These are phyloP conservation scores for Cathartes aura DNA, from an alignment of 2,113 vertebrate genomes.

Conservation along the genomic window DNA sequence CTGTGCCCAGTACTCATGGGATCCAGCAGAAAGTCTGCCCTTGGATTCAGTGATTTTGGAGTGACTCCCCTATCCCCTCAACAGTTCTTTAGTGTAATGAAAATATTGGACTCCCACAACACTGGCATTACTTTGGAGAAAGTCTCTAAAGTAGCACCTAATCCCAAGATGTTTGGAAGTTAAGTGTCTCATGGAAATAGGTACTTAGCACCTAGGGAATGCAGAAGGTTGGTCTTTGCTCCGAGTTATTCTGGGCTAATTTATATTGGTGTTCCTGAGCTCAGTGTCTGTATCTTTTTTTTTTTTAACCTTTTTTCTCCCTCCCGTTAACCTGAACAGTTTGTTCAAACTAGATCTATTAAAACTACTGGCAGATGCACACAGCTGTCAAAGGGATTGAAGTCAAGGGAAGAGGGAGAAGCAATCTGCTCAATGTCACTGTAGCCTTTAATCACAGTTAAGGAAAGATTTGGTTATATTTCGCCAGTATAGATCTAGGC, in stretches of 20 bases:
- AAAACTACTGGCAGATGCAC: not conserved
- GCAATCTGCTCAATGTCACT: not conserved
- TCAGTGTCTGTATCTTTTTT: not conserved
- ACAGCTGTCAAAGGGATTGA: not conserved
- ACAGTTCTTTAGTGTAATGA: not conserved
- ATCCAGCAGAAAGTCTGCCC: not conserved
- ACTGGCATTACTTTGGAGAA: not conserved
- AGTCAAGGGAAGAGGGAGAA: not conserved
- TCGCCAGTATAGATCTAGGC: not conserved
- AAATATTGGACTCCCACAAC: not conserved
- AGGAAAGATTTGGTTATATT: not conserved
- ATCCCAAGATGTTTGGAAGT: not conserved
- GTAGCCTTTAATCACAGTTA: not conserved
- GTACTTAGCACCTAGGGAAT: not conserved
- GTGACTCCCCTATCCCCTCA: not conserved
- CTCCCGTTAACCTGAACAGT: not conserved
- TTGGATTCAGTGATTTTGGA: not conserved
- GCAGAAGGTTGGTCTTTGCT: not conserved
- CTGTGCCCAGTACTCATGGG: not conserved
- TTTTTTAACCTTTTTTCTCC: not conserved
- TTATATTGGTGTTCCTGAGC: not conserved
- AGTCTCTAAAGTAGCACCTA: not conserved
- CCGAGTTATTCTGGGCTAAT: not conserved
- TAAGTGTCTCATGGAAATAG: not conserved
- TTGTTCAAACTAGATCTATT: not conserved